These are phyloP conservation scores for Irena cyanogastra DNA, from an alignment of 2,113 vertebrate genomes.

Conservation along the genomic window DNA sequence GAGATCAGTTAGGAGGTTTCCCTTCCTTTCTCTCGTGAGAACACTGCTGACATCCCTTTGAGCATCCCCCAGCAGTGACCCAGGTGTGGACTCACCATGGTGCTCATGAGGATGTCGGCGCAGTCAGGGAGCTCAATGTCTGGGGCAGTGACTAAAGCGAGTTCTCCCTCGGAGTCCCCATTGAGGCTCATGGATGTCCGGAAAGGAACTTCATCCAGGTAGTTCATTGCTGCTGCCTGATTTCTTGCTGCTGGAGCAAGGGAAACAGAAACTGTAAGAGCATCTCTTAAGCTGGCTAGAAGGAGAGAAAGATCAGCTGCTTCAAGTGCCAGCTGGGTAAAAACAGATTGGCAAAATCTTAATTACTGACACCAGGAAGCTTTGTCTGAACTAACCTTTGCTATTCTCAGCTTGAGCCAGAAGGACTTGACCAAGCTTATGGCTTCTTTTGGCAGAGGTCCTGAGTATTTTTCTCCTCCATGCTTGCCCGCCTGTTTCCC, in stretches of 20 bases:
- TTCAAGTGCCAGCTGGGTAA: neutral
- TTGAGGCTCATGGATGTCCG: conserved; percentile 61
- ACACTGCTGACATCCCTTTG: neutral
- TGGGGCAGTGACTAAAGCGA: neutral
- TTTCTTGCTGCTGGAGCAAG: neutral
- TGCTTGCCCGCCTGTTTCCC: neutral
- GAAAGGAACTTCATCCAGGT: conserved; percentile 84
- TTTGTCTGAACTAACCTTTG: neutral
- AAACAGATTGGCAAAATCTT: neutral
- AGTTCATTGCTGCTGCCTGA: conserved; percentile 54
- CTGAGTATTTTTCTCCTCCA: neutral
- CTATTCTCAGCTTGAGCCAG: neutral
- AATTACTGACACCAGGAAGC: neutral
- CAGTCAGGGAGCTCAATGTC: conserved; percentile 73
- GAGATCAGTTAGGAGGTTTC: neutral
- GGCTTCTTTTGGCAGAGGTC: neutral
- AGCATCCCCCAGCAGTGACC: neutral
- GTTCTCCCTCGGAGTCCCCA: conserved; percentile 27
- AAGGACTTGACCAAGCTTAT: neutral
- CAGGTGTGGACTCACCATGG: conserved; percentile 74
- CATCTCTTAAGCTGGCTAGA: neutral
- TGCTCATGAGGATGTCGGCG: conserved; percentile 76
- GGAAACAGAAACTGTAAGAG: neutral
- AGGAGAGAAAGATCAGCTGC: neutral
- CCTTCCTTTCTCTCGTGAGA: neutral